Evolutionary conservation across 2,888 invertebrate genomes (phyloP), one percentile per base, ranked within the genome.

Genomic region (Chelonus formosanus): DNA sequence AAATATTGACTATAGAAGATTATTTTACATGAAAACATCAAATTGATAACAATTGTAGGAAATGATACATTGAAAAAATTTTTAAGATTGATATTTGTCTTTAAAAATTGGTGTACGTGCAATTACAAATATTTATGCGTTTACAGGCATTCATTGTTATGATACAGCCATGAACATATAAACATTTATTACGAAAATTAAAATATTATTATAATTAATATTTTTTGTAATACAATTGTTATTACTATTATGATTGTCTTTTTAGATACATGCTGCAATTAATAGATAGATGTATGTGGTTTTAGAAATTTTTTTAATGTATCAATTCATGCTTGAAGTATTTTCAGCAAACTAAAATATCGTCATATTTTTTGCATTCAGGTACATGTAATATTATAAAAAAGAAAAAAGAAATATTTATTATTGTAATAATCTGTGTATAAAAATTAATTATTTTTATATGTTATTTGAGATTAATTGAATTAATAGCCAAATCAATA

Each of bases 51-150:
- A 3, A 31, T 40, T 36, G 8, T 54, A 58, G 8, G 34, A 20
- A 31, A 4, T 43, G 31, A 67, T 45, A 63, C 43, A 72, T 62
- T 68, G 63, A 55, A 67, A 54, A 65, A 65, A 69, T 69, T 52
- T 40, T 56, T 50, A 20, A 20, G 2, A 20, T 57, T 52, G 10
- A 47, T 32, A 43, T 10, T 3, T 44, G 5, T 4, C 6, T n/a
- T 44, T 3, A 69, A 69, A 68, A 53, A 69, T 65, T 68, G 59
- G 58, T 70, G 72, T 75, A 71, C 77, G 78, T 78, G 78, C 78
- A 76, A 63, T 73, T 74, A 73, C 68, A 73, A 70, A 54, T 73
- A 75, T 74, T 72, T 76, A 69, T 74, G 71, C 71, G 70, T 68
- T 62, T 74, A 74, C 75, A 77, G 75, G 75, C 76, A 78, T 67